These are phyloP conservation scores for Artemia sinica DNA, from an alignment of 2,888 invertebrate genomes.

Conservation along the genomic window DNA sequence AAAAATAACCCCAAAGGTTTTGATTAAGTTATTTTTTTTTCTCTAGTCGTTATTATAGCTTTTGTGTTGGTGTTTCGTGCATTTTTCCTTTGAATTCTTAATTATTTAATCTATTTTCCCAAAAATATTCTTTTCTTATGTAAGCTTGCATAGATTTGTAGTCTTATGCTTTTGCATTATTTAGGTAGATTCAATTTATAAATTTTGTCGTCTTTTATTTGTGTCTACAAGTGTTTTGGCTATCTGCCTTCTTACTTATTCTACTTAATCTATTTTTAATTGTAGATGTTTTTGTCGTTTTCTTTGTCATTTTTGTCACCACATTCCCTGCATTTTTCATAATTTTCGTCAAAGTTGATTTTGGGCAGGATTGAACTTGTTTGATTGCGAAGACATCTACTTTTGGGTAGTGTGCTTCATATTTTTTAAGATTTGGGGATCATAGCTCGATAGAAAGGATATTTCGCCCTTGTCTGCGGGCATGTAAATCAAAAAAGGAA, in stretches of 20 bases:
- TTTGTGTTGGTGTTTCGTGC: slow-evolving; percentile 14
- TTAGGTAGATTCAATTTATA: slow-evolving; percentile 10
- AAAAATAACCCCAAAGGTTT: background rate
- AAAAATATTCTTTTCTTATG: slow-evolving; percentile 8
- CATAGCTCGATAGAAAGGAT: background rate
- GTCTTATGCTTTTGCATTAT: slow-evolving; percentile 13
- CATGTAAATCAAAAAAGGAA: background rate
- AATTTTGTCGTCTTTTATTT: slow-evolving; percentile 6
- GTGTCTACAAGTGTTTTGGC: slow-evolving; percentile 5
- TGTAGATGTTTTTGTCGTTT: slow-evolving; percentile 13
- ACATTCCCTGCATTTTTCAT: slow-evolving; percentile 13
- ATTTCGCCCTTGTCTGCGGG: too few species aligned
- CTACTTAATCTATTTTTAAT: slow-evolving; percentile 14
- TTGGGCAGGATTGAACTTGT: background rate
- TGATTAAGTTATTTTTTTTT: background rate
- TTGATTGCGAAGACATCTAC: slow-evolving; percentile 9
- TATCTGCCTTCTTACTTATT: background rate
- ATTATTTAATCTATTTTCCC: background rate
- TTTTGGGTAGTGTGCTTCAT: slow-evolving; percentile 3
- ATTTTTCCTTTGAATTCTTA: background rate
- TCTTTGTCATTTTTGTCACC: slow-evolving; percentile 10
- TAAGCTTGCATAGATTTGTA: slow-evolving; percentile 13
- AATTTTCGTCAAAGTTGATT: slow-evolving; percentile 12
- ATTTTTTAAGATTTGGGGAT: slow-evolving; percentile 8
- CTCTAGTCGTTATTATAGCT: slow-evolving; percentile 14